Conservation (phyloP, 1,140 invertebrate species). For the Odontomachus brunneus region DNA sequence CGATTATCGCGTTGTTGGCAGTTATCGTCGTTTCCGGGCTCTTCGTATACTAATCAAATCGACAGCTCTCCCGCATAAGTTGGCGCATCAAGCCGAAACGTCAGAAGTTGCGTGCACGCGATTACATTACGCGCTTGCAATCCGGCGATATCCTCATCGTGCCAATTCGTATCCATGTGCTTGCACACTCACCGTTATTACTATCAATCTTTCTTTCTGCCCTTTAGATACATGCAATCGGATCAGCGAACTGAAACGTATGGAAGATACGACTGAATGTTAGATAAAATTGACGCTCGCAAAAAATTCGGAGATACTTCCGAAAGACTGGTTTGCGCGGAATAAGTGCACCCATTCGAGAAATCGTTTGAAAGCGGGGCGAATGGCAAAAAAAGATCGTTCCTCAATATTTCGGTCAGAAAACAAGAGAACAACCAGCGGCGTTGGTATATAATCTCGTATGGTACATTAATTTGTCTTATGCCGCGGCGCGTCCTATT, state of each 20-base stretch:
- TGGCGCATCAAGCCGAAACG: constrained; percentile 15
- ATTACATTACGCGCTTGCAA: neutral
- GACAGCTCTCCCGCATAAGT: constrained; percentile 15
- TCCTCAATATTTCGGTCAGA: neutral
- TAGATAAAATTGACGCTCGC: neutral
- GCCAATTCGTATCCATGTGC: neutral
- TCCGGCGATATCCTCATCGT: neutral
- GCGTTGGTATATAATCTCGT: neutral
- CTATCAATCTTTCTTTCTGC: neutral
- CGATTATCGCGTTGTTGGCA: constrained; percentile 19
- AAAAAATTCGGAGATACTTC: neutral
- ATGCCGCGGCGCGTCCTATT: neutral
- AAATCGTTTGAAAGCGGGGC: neutral
- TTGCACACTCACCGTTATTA: neutral
- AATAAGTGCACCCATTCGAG: neutral
- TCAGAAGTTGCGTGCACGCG: constrained; percentile 4
- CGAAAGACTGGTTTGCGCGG: neutral
- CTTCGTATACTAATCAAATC: constrained; percentile 39
- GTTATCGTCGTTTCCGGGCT: neutral
- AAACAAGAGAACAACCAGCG: neutral
- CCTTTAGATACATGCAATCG: neutral
- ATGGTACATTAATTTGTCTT: neutral
- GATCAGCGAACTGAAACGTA: neutral
- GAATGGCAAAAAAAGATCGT: neutral
- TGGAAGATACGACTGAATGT: neutral